Conservation (phyloP, 2,113 vertebrate species). For the Parus major region DNA sequence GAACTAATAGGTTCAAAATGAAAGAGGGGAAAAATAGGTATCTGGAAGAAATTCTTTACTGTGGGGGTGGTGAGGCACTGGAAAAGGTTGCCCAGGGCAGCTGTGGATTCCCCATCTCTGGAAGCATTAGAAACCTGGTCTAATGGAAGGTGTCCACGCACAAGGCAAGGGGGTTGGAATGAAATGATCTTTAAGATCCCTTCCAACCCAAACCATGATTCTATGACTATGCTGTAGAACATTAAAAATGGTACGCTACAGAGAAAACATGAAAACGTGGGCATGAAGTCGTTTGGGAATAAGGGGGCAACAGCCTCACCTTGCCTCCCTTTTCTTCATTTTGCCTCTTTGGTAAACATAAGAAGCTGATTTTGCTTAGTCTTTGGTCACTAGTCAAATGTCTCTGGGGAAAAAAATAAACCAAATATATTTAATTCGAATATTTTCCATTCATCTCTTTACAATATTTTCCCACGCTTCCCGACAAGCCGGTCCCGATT, state of each 20-base stretch:
- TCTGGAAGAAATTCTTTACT: background rate
- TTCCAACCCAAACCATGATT: background rate
- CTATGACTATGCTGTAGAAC: accelerated
- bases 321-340: background rate
- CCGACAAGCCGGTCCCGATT: too few relatives aligned
- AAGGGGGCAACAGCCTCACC: background rate
- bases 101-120: too few relatives aligned
- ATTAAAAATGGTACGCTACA: background rate
- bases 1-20: background rate
- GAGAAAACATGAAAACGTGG: accelerated
- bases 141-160: background rate
- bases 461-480: background rate
- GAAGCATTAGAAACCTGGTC: accelerated
- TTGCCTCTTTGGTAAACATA: background rate
- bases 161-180: background rate
- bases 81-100: background rate
- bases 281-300: background rate
- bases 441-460: background rate
- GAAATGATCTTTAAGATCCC: background rate
- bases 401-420: accelerated
- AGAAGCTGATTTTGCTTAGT: background rate
- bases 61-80: background rate
- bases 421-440: accelerated
- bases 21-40: background rate
- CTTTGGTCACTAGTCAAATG: background rate